Evolutionary conservation across 2,888 invertebrate genomes (phyloP), one percentile per base, ranked within the genome.

Genomic region (Tuberolachnus salignus): DNA sequence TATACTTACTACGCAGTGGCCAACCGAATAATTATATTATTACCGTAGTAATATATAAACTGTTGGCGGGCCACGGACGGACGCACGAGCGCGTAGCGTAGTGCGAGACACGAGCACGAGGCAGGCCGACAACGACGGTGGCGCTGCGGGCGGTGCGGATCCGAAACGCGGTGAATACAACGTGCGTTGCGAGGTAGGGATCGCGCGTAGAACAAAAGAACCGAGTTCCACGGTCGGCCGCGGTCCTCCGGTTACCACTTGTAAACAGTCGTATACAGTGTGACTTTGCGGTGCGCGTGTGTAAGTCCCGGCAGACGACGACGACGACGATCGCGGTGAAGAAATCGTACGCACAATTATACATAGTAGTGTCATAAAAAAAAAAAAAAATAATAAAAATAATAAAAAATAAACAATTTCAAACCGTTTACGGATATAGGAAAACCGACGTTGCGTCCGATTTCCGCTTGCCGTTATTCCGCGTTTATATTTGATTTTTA

Each of bases 171-270:
- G 57, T 75, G 46, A 66, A 75, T 75, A 67, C 1, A 19, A 21
- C 44, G 44, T 26, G 66, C 16, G 66, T 14, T 10, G 19, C 26
- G 42, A n/a, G 34, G 75, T 67, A 67, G 75, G 67, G 75, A 73
- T 73, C 63, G 73, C 73, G 73, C 42, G 42, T 63, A 67, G 75
- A 78, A 78, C 75, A 75, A 75, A 75, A 57, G 75, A 66, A 46
- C 75, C 10, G 66, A 16, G 72, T 10, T 49, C 23, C 66, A 19
- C 49, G 34, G 57, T 67, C 67, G 75, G 49, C 49, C 67, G 55
- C 44, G 44, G 44, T 16, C n/a, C 42, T 19, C 71, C 10, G 21
- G 26, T 19, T 6, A 34, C 8, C 21, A 23, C 46, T 55, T 55
- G 66, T 16, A 2, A 14, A 13, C 14, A 69, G 13, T 34, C 3